A percentile compares a stretch with the other conserved stretches of the same genome.
Conservation (phyloP, 2,888 invertebrate species). For the Chalcosyrphus nemorum region DNA sequence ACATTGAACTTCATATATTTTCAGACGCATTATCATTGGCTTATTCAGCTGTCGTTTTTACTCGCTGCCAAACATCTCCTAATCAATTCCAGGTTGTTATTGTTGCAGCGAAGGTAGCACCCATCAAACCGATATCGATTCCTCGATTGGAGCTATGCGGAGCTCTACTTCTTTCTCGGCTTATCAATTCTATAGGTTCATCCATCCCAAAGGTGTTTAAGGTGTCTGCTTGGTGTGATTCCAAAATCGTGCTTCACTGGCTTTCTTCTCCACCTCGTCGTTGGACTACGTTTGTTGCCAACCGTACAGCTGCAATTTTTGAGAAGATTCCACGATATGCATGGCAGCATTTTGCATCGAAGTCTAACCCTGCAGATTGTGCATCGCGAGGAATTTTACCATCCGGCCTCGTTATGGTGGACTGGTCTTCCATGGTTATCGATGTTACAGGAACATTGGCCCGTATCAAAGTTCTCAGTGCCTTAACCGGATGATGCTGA, state of each 20-base stretch:
- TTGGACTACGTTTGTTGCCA: constrained; percentile 61
- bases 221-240: constrained; percentile 74
- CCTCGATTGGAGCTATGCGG: constrained; percentile 51
- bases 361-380: constrained; percentile 69
- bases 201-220: constrained; percentile 12
- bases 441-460: constrained; percentile 9
- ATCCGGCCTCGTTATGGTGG: constrained; percentile 65
- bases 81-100: neutral
- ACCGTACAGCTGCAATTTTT: constrained; percentile 63
- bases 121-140: constrained; percentile 31
- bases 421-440: constrained; percentile 59
- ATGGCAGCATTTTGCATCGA: constrained; percentile 67
- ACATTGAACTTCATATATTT: constrained; percentile 10
- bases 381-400: constrained; percentile 66
- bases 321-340: constrained; percentile 33
- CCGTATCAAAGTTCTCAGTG: neutral
- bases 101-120: no score
- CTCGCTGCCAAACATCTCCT: neutral
- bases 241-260: constrained; percentile 75
- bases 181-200: constrained; percentile 22
- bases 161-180: constrained; percentile 20
- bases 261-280: constrained; percentile 67
- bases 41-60: constrained; percentile 30
- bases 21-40: constrained; percentile 28
- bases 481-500: neutral